phyloP scores from a whole-genome alignment of 2,888 invertebrate species.

The Thumatha senex region DNA sequence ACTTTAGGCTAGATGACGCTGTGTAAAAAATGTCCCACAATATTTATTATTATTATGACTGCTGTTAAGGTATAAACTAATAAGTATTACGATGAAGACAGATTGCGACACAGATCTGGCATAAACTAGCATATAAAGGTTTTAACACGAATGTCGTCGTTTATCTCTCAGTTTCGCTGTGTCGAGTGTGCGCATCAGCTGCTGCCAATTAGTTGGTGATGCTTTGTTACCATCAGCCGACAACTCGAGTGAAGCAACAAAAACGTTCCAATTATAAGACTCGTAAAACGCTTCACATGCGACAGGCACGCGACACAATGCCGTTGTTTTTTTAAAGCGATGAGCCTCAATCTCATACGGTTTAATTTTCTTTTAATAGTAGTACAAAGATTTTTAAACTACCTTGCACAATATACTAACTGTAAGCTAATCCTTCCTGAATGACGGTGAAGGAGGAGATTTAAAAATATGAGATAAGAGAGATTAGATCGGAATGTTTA shows the following conservation, averaged over 20 bases:
- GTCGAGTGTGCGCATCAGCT: slow-evolving; percentile 49
- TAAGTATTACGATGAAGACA: too few relatives aligned
- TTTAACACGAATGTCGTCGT: slow-evolving; percentile 43
- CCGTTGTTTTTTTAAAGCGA: slow-evolving; percentile 41
- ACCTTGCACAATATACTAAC: too few relatives aligned
- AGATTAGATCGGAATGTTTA: too few relatives aligned
- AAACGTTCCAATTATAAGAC: slow-evolving; percentile 65
- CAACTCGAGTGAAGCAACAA: slow-evolving; percentile 61
- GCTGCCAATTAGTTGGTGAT: slow-evolving; percentile 56
- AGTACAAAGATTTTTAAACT: too few relatives aligned
- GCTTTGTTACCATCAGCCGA: slow-evolving; percentile 46
- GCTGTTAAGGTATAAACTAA: too few relatives aligned
- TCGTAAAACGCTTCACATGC: slow-evolving; percentile 60
- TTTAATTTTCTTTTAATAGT: too few relatives aligned
- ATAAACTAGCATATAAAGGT: slow-evolving; percentile 26
- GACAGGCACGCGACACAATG: slow-evolving; percentile 60
- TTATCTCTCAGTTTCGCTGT: slow-evolving; percentile 47
- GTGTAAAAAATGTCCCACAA: too few relatives aligned
- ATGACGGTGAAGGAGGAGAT: too few relatives aligned
- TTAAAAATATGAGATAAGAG: too few relatives aligned
- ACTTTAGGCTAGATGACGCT: too few relatives aligned
- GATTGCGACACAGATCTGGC: slow-evolving; percentile 1
- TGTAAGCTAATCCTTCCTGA: too few relatives aligned
- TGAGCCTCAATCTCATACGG: background rate
- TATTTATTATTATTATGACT: too few relatives aligned